Evolutionary conservation across 2,888 invertebrate genomes (phyloP).

Genomic region (Elmis aenea): DNA sequence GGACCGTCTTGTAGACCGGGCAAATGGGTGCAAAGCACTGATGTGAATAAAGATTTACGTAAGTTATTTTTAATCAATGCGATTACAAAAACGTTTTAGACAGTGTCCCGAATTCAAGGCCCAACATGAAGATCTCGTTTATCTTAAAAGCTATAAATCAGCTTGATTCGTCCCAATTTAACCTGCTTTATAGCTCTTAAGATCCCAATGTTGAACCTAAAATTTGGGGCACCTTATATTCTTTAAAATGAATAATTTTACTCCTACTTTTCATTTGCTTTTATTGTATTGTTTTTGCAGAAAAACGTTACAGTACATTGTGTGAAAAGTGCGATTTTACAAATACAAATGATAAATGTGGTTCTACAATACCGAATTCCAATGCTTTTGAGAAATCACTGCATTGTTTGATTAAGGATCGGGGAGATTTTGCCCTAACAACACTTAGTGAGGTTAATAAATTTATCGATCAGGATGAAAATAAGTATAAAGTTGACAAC

Average conservation of each 20-base stretch:
- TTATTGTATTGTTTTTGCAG: slow-evolving; percentile 10
- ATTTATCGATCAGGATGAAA: slow-evolving; percentile 28
- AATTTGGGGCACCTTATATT: too few species aligned
- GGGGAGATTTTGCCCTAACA: slow-evolving; percentile 55
- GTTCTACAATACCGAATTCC: slow-evolving; percentile 34
- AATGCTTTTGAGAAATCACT: slow-evolving; percentile 45
- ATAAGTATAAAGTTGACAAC: slow-evolving; percentile 18
- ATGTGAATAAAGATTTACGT: slow-evolving; percentile 56
- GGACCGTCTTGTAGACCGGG: slow-evolving; percentile 69
- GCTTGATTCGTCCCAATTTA: too few species aligned
- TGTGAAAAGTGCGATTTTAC: slow-evolving; percentile 55
- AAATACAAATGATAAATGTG: slow-evolving; percentile 27
- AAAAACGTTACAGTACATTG: slow-evolving; percentile 33
- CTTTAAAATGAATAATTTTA: not conserved
- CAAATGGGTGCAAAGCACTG: slow-evolving; percentile 54
- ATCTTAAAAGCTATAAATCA: too few species aligned
- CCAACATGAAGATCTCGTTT: too few species aligned
- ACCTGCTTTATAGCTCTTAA: too few species aligned
- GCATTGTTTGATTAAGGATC: slow-evolving; percentile 48
- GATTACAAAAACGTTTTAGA: too few species aligned
- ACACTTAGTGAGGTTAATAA: slow-evolving; percentile 41
- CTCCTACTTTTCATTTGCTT: slow-evolving; percentile 8
- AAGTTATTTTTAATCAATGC: too few species aligned
- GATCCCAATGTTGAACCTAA: too few species aligned
- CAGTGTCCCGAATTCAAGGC: too few species aligned